Evolutionary conservation across 2,797 vertebrate species (phyloP), one percentile per base, ranked within the genome.

Genomic region (Eremophila alpestris): DNA sequence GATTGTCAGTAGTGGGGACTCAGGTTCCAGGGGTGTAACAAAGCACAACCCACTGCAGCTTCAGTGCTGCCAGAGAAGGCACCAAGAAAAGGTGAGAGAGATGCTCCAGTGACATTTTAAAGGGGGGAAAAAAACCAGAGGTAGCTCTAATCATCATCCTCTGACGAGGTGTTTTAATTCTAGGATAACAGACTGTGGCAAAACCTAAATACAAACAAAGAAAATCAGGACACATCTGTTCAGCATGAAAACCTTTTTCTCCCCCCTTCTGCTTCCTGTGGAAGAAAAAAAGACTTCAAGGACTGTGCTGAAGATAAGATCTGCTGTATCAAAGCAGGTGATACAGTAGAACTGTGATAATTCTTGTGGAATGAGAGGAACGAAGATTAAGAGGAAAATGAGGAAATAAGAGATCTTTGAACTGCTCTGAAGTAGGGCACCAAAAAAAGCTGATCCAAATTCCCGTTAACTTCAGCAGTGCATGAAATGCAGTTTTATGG

Each of bases 91-190:
- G 34, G n/a, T 4, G 8, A 56, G 5, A 79, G 40, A 69, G 32
- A 55, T 67, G 45, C 38, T 81, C 38, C 0, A 45, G 16, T 17
- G 26, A 68, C 78, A 83, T 79, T 91, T 76, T 68, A 54, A 20
- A 18, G 21, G 16, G 19, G 3, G 1, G 41, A 41, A 9, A 9
- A 29, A 6, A 49, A 13, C 1, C 64, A 65, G 24, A 89, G 29
- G 60, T 22, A 73, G 21, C 27, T 68, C 76, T 76, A 65, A 46
- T 79, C 86, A 83, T 13, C 87, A 90, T 59, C 32, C 64, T 89
- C 76, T 70, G 69, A 95, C 15, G 36, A 87, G n/a, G 74, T 76
- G 49, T 70, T 95, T 93, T 93, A 79, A 79, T 93, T 95, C 80
- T 65, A 45, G 46, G 26, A 82, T 71, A 95, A 87, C 71, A 93